A percentile compares a stretch with the other conserved stretches of the same genome.
Evolutionary conservation across 2,113 vertebrate genomes (phyloP).

Genomic region (Podarcis raffonei): DNA sequence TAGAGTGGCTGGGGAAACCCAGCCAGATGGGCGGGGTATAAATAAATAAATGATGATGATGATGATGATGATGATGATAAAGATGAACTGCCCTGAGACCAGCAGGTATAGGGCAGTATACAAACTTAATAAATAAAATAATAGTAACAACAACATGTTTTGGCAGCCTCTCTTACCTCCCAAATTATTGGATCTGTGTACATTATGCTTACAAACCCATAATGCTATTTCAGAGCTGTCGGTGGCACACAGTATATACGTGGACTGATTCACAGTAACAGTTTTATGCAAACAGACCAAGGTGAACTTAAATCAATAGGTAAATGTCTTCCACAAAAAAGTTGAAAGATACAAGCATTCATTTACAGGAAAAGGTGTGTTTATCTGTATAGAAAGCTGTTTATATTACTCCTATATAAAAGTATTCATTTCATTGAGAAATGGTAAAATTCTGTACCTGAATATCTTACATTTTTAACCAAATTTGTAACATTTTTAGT

Average conservation of each 20-base stretch:
- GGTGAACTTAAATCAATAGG: neutral
- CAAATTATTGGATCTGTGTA: neutral
- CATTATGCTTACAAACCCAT: neutral
- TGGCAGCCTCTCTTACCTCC: neutral
- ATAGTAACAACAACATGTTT: neutral
- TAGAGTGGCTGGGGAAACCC: too few species aligned
- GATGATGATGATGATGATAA: too few species aligned
- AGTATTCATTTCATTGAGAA: neutral
- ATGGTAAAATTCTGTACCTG: neutral
- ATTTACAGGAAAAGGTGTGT: neutral
- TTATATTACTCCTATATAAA: neutral
- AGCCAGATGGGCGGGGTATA: too few species aligned
- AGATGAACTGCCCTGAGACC: too few species aligned
- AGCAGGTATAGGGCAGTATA: too few species aligned
- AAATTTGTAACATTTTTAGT: neutral
- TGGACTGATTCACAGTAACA: neutral
- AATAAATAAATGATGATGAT: too few species aligned
- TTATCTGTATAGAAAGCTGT: neutral
- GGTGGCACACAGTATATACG: neutral
- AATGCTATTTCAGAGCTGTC: neutral
- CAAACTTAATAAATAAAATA: too few species aligned
- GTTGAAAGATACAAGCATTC: neutral
- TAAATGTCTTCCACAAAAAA: neutral
- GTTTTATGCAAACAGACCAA: neutral
- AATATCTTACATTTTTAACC: neutral